Base-by-base conservation (phyloP, 2,113 vertebrate genomes). In the Ammospiza caudacuta region DNA sequence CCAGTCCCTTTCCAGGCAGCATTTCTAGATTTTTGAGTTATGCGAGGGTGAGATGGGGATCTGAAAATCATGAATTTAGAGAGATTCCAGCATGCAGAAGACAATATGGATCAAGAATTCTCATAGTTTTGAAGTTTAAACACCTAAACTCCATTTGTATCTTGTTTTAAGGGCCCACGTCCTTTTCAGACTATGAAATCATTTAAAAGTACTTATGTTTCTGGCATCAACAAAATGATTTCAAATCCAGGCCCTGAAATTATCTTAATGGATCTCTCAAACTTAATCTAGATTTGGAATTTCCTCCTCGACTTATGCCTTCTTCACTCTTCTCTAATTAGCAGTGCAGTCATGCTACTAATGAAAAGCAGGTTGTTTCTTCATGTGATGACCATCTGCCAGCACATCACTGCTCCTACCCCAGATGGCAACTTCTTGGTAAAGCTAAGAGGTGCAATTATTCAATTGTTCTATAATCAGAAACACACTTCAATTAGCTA, bases 361-460 rank as follows among this genome's bases (percentile, higher is more conserved):
- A 83, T 69, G 49, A 73, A 79, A 95, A 87, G 28, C 83, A 87
- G 74, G 67, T 90, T 85, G 84, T 31, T 89, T 80, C 85, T 77
- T 51, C 59, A 59, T 41, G 43, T 51, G 75, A 94, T 90, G 63
- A 79, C 84, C 89, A 94, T 91, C 82, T 95, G 67, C 81, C 74
- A 91, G 57, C 73, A 78, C 64, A 91, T 62, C 41, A 31, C 67
- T 83, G 43, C 66, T 86, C 67, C 76, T 90, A 83, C 33, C 43
- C 72, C 90, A 95, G 74, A 95, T 79, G 89, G 91, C 25, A 95
- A 92, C 51, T 83, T 76, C 84, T 51, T 83, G 43, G 87, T 95
- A 51, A 95, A 89, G 81, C 39, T 83, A 87, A 96, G 59, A 95
- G 82, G 63, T 83, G 67, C 1, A 14, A 73, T 91, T 90, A 87